Evolutionary conservation across 2,888 invertebrate genomes (phyloP).

Genomic region (Lymantria monacha): DNA sequence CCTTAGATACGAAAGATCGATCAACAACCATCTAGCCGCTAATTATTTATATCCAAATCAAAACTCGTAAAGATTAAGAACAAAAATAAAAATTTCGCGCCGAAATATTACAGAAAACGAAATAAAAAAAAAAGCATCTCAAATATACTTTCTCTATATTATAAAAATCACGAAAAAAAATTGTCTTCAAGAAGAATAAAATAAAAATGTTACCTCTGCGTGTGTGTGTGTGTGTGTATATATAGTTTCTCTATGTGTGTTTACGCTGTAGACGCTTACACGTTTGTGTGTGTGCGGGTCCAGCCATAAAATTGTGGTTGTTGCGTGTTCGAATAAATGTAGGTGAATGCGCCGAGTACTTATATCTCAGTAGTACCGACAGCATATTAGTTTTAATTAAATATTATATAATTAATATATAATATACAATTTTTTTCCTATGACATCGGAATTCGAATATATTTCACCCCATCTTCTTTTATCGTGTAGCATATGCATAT

Average conservation of each 20-base stretch:
- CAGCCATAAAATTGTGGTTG: slow-evolving; percentile 63
- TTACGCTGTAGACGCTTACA: slow-evolving; percentile 10
- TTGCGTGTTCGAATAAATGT: slow-evolving; percentile 78
- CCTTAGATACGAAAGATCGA: no score
- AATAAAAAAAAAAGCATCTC: background rate
- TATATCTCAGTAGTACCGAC: slow-evolving; percentile 52
- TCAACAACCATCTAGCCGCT: no score
- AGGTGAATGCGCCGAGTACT: slow-evolving; percentile 72
- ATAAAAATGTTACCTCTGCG: slow-evolving; percentile 14
- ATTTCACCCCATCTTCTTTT: no score
- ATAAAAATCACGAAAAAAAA: slow-evolving; percentile 24
- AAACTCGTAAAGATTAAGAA: no score
- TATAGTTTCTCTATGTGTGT: slow-evolving; percentile 63
- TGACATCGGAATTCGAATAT: no score
- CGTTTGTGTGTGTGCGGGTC: slow-evolving; percentile 42
- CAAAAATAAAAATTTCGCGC: background rate
- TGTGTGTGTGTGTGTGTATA: slow-evolving; percentile 56
- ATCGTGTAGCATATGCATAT: no score
- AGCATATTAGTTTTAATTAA: slow-evolving; percentile 36
- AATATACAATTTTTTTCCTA: no score
- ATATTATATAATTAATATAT: slow-evolving; percentile 18
- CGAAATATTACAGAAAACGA: background rate
- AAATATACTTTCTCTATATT: background rate
- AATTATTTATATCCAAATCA: no score
- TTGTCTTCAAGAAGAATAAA: slow-evolving; percentile 28